Evolutionary conservation across 2,113 vertebrate genomes (phyloP).

Genomic region (Cyrtonyx montezumae): DNA sequence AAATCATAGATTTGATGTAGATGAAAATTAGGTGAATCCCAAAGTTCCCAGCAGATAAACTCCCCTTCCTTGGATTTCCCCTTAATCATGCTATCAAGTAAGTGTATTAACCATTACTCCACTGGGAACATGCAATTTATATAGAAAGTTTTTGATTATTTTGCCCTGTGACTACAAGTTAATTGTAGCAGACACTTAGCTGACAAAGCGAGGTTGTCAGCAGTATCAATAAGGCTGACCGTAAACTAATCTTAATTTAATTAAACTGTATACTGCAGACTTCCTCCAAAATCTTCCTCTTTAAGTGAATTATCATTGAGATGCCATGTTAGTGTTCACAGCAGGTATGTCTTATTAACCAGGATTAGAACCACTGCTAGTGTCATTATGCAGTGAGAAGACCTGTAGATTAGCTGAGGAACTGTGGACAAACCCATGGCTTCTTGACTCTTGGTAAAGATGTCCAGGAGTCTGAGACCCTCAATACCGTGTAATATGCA

Average conservation of each 20-base stretch:
- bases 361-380: rapidly evolving
- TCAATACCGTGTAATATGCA: neutral
- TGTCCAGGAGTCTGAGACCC: neutral
- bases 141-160: neutral
- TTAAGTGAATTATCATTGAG: neutral
- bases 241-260: neutral
- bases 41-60: neutral
- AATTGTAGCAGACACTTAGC: neutral
- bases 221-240: neutral
- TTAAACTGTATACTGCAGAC: neutral
- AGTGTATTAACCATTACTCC: neutral
- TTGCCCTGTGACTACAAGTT: neutral
- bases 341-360: neutral
- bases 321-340: neutral
- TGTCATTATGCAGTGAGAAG: neutral
- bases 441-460: neutral
- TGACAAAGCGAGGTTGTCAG: neutral
- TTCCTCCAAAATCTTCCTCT: neutral
- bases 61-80: neutral
- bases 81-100: neutral
- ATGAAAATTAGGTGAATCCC: neutral
- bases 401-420: neutral
- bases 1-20: neutral
- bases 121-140: neutral
- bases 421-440: neutral